Percentiles rank a stretch among this genome's conserved stretches.
phyloP scores from a whole-genome alignment of 2,797 vertebrate genomes.

The Phataginus tricuspis region DNA sequence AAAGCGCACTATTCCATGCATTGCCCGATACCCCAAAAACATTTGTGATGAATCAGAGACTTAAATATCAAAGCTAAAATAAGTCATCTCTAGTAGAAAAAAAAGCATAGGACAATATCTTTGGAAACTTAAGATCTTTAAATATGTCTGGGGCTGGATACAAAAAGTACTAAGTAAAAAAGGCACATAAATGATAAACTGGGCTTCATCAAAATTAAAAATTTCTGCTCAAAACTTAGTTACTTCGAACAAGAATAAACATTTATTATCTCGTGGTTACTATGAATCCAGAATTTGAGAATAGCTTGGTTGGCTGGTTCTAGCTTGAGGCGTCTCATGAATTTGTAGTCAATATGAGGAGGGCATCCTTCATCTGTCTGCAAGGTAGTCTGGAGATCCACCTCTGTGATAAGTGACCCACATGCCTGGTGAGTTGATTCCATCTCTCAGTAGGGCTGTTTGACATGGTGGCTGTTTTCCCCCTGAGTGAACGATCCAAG shows the following conservation, averaged over 20 bases:
- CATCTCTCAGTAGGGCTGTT: neutral
- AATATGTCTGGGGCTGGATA: no score
- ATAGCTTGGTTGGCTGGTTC: neutral
- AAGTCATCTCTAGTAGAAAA: neutral
- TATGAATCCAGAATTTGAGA: neutral
- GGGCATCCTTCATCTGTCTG: neutral
- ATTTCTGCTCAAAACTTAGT: neutral
- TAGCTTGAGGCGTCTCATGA: neutral
- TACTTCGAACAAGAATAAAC: neutral
- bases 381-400: no score
- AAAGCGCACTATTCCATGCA: neutral
- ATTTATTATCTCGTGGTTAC: neutral
- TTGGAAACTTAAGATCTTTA: neutral
- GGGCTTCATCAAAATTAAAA: neutral
- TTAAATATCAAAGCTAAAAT: neutral
- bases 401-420: neutral
- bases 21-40: neutral
- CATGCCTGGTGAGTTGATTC: accelerated
- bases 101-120: neutral
- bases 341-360: neutral
- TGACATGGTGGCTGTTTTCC: neutral
- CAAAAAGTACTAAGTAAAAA: neutral
- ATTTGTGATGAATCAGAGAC: neutral
- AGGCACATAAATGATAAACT: neutral
- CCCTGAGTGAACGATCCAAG: neutral